Evolutionary conservation across 1,140 invertebrate genomes (phyloP), one percentile per base, ranked within the genome.

Genomic region (Spodoptera litura): DNA sequence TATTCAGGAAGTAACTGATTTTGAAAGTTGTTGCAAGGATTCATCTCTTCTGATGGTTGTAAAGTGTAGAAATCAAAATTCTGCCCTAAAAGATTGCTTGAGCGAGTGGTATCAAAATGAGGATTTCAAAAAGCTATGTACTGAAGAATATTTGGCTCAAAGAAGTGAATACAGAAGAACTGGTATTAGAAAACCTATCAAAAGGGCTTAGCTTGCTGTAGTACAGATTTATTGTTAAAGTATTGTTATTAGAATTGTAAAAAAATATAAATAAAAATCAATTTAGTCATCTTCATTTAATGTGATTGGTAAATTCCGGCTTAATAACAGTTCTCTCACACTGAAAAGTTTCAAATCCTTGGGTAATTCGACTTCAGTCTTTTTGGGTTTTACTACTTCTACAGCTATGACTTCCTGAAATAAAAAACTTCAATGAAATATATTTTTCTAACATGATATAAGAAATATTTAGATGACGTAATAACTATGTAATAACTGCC

Each of bases 121-220:
- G 85, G 95, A 96, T 0, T 98, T 99, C 83, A 96, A 95, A 87
- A 95, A 96, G 64, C 83, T 96, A 80, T 98, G 98, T 87, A 97
- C 95, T 78, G 93, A 97, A 83, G 95, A 97, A 89, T 99, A 99
- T 95, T 95, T 99, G 82, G 87, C 96, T 35, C 97, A 98, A 92
- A 95, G 98, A 87, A 96, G 96, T 81, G 96, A 98, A 91, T 99
- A 96, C 85, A 96, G 98, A 89, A 94, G 95, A 85, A 98, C 97
- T 61, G 98, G 98, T 25, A 95, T 97, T 53, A 92, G 95, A 64
- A 96, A 96, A 89, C 96, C 96, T 80, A 89, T 89, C 20, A 93
- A 88, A 82, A 87, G 92, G 85, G 87, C 88, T 13, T 93, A 88
- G 79, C 10, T 62, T 75, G 79, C 73, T 64, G 8, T 92, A 90